Evolutionary conservation across 2,113 vertebrate species (phyloP).

Genomic region (Synchiropus splendidus): DNA sequence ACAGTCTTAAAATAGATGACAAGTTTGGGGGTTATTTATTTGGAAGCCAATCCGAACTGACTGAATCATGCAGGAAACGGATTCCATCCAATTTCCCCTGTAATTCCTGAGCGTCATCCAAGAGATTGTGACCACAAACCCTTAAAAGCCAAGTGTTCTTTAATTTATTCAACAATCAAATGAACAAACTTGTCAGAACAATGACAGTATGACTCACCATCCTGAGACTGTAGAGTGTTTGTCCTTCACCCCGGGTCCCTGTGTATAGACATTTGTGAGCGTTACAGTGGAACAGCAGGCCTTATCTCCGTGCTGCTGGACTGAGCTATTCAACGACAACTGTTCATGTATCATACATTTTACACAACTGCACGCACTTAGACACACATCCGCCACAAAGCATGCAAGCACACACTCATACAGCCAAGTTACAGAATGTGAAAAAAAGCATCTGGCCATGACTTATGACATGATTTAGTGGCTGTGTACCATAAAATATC

Average conservation of each 20-base stretch:
- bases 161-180: conserved; percentile 20
- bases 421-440: conserved; percentile 31
- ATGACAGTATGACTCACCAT: no score
- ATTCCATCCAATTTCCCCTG: no score
- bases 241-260: conserved; percentile 44
- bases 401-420: conserved; percentile 32
- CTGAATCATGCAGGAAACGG: no score
- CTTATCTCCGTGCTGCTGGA: conserved; percentile 17
- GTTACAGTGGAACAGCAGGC: conserved; percentile 26
- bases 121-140: no score
- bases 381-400: conserved; percentile 17
- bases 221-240: conserved; percentile 9
- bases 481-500: conserved; percentile 41
- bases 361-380: conserved; percentile 16
- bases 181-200: conserved; percentile 20
- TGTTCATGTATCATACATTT: conserved; percentile 28
- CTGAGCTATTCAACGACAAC: conserved; percentile 15
- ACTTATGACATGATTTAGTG: conserved; percentile 33
- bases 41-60: conserved; percentile 10
- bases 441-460: conserved; percentile 34
- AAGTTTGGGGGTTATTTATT: no score
- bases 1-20: conserved; percentile 23
- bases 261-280: conserved; percentile 50
- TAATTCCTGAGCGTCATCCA: no score
- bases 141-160: conserved; percentile 6